phyloP scores from a whole-genome alignment of 2,797 vertebrate species.

The Leptatherina wallacei region DNA sequence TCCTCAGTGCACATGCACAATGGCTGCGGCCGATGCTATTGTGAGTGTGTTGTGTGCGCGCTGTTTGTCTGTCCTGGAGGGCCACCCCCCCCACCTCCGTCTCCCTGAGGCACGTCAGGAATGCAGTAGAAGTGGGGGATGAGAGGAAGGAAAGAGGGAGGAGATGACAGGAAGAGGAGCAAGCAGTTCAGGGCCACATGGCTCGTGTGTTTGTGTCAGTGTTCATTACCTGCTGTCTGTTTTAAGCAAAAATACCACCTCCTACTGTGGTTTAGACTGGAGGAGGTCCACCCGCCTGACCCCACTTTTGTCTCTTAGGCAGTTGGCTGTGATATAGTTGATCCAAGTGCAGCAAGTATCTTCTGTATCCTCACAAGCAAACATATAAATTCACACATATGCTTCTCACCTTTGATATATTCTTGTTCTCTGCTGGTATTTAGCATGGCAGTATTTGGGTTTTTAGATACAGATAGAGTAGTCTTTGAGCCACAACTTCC shows the following conservation, averaged over 20 bases:
- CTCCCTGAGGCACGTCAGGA: conserved; percentile 80
- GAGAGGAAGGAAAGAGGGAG: conserved; percentile 52
- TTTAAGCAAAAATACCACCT: conserved; percentile 55
- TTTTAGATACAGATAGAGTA: neutral
- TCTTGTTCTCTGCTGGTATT: conserved; percentile 10
- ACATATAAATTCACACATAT: conserved; percentile 1
- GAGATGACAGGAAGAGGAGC: conserved; percentile 49
- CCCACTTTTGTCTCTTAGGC: conserved; percentile 20
- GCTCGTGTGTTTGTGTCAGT: conserved; percentile 56
- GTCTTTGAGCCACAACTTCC: too few species aligned
- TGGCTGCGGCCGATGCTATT: conserved; percentile 64
- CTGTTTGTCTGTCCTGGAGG: conserved; percentile 70
- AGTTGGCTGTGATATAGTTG: conserved; percentile 45
- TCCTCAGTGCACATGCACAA: conserved; percentile 70
- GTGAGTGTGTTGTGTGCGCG: conserved; percentile 66
- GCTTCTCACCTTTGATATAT: conserved; percentile 6
- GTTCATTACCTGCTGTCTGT: conserved; percentile 64
- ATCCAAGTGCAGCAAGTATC: conserved; percentile 19
- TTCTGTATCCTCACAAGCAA: neutral
- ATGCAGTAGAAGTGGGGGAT: conserved; percentile 72
- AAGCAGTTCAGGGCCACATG: conserved; percentile 35
- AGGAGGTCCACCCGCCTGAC: conserved; percentile 23
- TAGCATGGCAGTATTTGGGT: neutral
- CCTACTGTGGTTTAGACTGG: conserved; percentile 34
- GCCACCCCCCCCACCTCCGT: conserved; percentile 53